Conservation (phyloP, 2,113 vertebrate genomes). For the Vireo altiloquus region DNA sequence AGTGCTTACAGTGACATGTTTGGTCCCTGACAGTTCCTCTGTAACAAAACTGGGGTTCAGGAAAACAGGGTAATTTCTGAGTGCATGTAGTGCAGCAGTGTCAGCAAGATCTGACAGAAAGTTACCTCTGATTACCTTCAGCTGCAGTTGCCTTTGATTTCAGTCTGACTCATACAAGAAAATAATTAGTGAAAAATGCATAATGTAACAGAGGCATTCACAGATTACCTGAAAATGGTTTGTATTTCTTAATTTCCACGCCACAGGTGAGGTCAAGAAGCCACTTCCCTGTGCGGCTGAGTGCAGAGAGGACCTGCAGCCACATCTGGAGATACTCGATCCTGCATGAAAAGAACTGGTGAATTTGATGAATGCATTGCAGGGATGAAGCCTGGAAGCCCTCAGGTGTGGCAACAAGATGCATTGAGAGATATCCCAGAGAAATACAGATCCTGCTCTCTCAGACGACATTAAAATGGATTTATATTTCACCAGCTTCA, state of each 20-base stretch:
- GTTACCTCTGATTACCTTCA: neutral
- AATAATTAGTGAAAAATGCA: neutral
- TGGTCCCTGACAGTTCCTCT: neutral
- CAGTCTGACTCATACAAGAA: neutral
- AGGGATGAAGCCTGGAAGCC: constrained; percentile 68
- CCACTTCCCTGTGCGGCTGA: constrained; percentile 36
- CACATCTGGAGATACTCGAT: constrained; percentile 76
- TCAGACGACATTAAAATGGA: neutral
- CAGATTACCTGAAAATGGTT: neutral
- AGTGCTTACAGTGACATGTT: neutral
- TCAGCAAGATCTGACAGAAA: neutral
- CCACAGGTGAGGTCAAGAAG: constrained; percentile 28
- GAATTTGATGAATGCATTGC: constrained; percentile 78
- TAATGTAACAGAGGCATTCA: neutral
- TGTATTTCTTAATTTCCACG: neutral
- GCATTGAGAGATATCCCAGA: neutral
- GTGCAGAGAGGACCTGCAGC: constrained; percentile 2
- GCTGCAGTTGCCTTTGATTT: neutral
- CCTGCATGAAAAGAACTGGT: constrained; percentile 76
- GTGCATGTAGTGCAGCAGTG: accelerated
- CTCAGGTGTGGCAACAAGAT: constrained; percentile 58
- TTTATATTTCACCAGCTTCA: neutral
- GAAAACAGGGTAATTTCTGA: neutral
- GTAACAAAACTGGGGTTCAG: neutral
- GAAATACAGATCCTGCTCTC: constrained; percentile 4